Evolutionary conservation across 2,888 invertebrate genomes (phyloP), one percentile per base, ranked within the genome.

Genomic region (Idaea biselata): DNA sequence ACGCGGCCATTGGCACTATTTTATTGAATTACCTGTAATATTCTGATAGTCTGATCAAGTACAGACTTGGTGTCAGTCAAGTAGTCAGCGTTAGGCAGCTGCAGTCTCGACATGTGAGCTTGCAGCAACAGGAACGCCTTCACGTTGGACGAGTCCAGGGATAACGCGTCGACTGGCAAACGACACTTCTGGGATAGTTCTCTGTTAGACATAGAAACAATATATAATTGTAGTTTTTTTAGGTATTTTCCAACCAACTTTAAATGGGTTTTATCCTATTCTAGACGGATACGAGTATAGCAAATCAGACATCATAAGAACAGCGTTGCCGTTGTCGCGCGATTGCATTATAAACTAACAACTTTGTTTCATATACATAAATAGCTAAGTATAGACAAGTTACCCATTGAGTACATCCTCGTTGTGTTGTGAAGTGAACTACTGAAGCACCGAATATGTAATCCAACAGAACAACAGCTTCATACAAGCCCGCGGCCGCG

Each of bases 41-140:
- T 97, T 80, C 99, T 95, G 57, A 99, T 96, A 17, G 98, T 95
- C 87, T 99, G 99, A 89, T 99, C 99, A 60, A 99, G 93, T 0
- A 99, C 98, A 16, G 98, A 98, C 88, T 99, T 99, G 54, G 98
- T 95, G 88, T 99, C 99, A 0, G 99, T 99, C 62, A 96, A 91
- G 84, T 99, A 99, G 90, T 99, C 99, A 0, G 98, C 95, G 78
- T 96, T 97, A 0, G 99, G 99, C 62, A 99, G 87, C 33, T 94
- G 90, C 6, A 96, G 83, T 57, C 97, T 95, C n/a, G 96, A 94
- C 85, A 99, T 96, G 83, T 99, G 98, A 14, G 99, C 97, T 92
- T 99, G 99, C 8, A 99, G 94, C 62, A 99, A 91, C 6, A 99
- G 91, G 88, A 97, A 96, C 6, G 99, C 96, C 92, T 99, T 99